phyloP scores from a whole-genome alignment of 2,113 vertebrate species.

The Lagopus leucura region DNA sequence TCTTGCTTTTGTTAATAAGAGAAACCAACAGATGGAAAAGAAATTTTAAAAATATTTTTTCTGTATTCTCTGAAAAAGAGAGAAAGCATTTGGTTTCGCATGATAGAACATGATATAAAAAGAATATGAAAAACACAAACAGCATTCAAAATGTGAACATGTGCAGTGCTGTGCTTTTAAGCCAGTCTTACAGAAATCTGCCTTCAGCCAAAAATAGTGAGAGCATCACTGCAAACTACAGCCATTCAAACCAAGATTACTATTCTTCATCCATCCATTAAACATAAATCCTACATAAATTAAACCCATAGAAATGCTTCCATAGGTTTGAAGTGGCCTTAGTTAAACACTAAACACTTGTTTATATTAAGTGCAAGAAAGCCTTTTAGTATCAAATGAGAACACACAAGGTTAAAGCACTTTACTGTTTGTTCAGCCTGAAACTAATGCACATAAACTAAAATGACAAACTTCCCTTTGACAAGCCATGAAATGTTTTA shows the following conservation, averaged over 20 bases:
- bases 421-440: constrained; percentile 28
- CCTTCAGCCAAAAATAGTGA: constrained; percentile 33
- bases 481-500: not conserved
- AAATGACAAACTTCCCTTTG: not conserved
- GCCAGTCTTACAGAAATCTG: constrained; percentile 24
- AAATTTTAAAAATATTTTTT: constrained; percentile 52
- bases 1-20: constrained; percentile 45
- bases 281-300: not conserved
- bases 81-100: constrained; percentile 44
- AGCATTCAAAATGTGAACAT: constrained; percentile 37
- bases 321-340: not conserved
- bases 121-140: constrained; percentile 48
- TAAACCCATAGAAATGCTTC: not conserved
- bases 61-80: not conserved
- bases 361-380: constrained; percentile 17
- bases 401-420: not conserved
- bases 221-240: constrained; percentile 37
- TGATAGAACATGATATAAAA: constrained; percentile 49
- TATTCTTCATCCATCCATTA: constrained; percentile 4
- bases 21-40: constrained; percentile 59
- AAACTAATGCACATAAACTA: not conserved
- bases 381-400: not conserved
- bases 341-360: not conserved
- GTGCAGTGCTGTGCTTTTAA: constrained; percentile 30
- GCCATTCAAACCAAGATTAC: constrained; percentile 55